Evolutionary conservation across 2,113 vertebrate genomes (phyloP).

Genomic region (Urocolius indicus): DNA sequence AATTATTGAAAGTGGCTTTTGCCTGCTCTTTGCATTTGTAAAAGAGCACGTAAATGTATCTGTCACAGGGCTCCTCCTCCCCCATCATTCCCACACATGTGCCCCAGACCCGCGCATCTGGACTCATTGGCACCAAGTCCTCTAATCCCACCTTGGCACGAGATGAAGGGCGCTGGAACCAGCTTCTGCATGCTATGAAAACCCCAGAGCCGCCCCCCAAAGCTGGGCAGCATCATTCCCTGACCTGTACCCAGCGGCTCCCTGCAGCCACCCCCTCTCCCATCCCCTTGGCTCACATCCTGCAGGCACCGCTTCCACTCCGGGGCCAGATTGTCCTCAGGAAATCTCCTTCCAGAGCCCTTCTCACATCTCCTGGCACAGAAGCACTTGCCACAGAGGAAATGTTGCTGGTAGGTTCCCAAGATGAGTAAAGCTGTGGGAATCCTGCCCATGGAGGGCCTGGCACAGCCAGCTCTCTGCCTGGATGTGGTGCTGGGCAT

Average conservation of each 20-base stretch:
- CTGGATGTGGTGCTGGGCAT: neutral
- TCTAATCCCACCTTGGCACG: neutral
- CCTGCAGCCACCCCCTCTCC: neutral
- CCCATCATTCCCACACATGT: accelerated
- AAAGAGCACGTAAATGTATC: constrained; percentile 68
- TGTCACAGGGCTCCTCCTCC: neutral
- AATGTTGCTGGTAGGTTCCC: neutral
- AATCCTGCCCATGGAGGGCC: neutral
- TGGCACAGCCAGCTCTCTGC: neutral
- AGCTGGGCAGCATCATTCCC: accelerated
- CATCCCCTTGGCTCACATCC: accelerated
- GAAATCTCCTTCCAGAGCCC: neutral
- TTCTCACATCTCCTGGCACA: neutral
- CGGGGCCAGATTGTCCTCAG: neutral
- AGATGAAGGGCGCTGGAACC: neutral
- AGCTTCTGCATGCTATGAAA: accelerated
- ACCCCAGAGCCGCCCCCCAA: neutral
- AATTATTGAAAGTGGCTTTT: constrained; percentile 82
- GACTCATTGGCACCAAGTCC: constrained; percentile 31
- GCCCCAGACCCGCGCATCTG: neutral
- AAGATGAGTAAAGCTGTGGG: neutral
- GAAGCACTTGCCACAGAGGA: neutral
- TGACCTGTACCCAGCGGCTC: neutral
- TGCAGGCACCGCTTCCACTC: neutral
- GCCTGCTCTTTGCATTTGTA: constrained; percentile 80